These are phyloP conservation scores for Epinephelus fuscoguttatus DNA, from an alignment of 2,113 vertebrate species.

Conservation along the genomic window DNA sequence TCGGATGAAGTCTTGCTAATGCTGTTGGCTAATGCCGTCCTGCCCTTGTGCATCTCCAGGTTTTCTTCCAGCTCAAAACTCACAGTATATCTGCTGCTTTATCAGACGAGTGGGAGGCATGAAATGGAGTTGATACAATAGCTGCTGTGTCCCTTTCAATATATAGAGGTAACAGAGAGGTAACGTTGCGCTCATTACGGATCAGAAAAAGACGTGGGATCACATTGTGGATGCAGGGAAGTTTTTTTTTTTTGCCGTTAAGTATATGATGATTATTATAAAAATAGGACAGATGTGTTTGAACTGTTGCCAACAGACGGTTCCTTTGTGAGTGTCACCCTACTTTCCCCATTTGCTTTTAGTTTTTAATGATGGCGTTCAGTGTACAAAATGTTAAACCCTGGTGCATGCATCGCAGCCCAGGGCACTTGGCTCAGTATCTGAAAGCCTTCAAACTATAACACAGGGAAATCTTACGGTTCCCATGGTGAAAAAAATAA, in stretches of 20 bases:
- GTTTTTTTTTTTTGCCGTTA: background rate
- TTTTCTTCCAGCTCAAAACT: conserved; percentile 8
- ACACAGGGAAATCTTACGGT: conserved; percentile 2
- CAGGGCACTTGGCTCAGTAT: conserved; percentile 24
- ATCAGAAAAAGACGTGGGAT: conserved; percentile 7
- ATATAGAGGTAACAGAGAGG: conserved; percentile 28
- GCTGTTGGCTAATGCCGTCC: background rate
- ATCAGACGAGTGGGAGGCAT: conserved; percentile 40
- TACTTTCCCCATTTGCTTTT: conserved; percentile 15
- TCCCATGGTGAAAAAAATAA: conserved; percentile 26
- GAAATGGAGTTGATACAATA: conserved; percentile 38
- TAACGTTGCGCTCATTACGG: conserved; percentile 7
- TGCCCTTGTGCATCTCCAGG: conserved; percentile 14
- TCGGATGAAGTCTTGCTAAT: conserved; percentile 5
- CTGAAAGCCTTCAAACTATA: conserved; percentile 17
- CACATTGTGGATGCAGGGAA: background rate
- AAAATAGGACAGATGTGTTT: conserved; percentile 48
- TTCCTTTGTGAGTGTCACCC: conserved; percentile 35
- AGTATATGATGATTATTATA: conserved; percentile 15
- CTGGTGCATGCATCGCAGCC: conserved; percentile 14
- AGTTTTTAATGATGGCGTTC: conserved; percentile 40
- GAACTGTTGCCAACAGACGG: conserved; percentile 35
- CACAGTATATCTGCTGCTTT: conserved; percentile 19
- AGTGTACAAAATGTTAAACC: conserved; percentile 16
- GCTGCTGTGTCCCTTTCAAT: conserved; percentile 14